A percentile compares a stretch with the other conserved stretches of the same genome.
Conservation (phyloP, 2,888 invertebrate genomes). For the Ormyrus pomaceus region DNA sequence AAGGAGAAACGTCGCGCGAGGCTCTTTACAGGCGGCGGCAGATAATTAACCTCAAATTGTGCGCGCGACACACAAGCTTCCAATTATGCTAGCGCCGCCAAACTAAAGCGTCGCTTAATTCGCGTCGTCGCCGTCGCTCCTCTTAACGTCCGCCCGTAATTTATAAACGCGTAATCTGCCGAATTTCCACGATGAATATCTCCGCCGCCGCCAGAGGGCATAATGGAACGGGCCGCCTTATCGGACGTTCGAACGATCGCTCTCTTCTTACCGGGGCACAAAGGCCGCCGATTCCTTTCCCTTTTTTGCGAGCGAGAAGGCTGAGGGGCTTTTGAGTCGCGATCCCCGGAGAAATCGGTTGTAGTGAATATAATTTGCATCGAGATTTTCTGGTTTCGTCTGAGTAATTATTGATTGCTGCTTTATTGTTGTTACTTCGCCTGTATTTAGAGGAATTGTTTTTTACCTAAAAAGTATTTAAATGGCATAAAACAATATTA, state of each 20-base stretch:
- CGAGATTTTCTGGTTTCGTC: too few relatives aligned
- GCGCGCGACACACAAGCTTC: constrained; percentile 26
- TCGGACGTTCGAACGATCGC: not conserved
- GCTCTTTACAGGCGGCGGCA: constrained; percentile 5
- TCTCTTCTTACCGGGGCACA: too few relatives aligned
- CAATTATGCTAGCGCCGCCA: constrained; percentile 9
- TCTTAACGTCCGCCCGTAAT: not conserved
- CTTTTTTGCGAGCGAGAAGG: not conserved
- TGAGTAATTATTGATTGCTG: too few relatives aligned
- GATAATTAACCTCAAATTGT: constrained; percentile 39
- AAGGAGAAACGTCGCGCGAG: not conserved
- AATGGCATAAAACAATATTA: too few relatives aligned
- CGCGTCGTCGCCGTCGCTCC: not conserved
- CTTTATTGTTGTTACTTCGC: too few relatives aligned
- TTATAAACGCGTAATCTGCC: constrained; percentile 8
- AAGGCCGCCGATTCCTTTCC: not conserved
- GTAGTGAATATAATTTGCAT: too few relatives aligned
- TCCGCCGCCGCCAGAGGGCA: not conserved
- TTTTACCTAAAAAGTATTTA: too few relatives aligned
- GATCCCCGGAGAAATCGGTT: too few relatives aligned
- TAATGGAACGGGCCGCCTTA: not conserved
- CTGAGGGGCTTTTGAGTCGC: too few relatives aligned
- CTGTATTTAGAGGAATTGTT: too few relatives aligned
- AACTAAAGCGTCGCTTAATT: constrained; percentile 22
- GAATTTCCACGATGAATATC: constrained; percentile 1